phyloP scores from a whole-genome alignment of 2,888 invertebrate species.

The Caenorhabditis angaria region DNA sequence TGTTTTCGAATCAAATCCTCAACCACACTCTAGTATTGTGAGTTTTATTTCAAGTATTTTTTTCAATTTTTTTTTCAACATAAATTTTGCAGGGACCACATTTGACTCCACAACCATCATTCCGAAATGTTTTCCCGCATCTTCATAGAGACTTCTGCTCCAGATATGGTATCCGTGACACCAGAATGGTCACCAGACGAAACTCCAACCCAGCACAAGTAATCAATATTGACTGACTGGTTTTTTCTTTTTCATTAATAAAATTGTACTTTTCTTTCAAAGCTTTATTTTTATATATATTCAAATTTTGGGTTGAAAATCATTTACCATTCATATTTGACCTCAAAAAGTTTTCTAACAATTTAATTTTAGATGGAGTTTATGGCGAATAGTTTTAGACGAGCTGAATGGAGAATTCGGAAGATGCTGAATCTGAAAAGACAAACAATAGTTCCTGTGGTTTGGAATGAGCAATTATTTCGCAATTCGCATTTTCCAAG shows the following conservation, averaged over 20 bases:
- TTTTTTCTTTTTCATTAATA: background rate
- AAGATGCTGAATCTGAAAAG: background rate
- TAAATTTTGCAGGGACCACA: conserved; percentile 2
- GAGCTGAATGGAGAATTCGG: conserved; percentile 2
- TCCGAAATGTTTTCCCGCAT: conserved; percentile 11
- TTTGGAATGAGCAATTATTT: conserved; percentile 12
- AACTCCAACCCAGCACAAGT: background rate
- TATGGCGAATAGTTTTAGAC: background rate
- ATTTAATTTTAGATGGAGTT: too few species aligned
- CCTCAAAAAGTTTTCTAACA: too few species aligned
- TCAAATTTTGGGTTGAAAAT: too few species aligned
- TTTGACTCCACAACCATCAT: conserved; percentile 16
- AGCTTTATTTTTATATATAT: background rate
- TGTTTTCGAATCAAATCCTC: conserved; percentile 22
- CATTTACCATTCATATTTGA: too few species aligned
- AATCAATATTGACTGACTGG: background rate
- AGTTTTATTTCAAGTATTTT: too few species aligned
- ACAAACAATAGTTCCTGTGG: conserved; percentile 20
- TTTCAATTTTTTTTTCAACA: background rate
- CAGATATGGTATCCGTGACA: background rate
- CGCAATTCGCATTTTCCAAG: conserved; percentile 15
- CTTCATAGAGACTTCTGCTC: background rate
- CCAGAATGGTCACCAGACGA: background rate
- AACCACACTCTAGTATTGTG: conserved; percentile 11
- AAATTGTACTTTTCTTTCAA: background rate